These are phyloP conservation scores for Ylistrum balloti DNA, from an alignment of 1,140 invertebrate species.

Conservation along the genomic window DNA sequence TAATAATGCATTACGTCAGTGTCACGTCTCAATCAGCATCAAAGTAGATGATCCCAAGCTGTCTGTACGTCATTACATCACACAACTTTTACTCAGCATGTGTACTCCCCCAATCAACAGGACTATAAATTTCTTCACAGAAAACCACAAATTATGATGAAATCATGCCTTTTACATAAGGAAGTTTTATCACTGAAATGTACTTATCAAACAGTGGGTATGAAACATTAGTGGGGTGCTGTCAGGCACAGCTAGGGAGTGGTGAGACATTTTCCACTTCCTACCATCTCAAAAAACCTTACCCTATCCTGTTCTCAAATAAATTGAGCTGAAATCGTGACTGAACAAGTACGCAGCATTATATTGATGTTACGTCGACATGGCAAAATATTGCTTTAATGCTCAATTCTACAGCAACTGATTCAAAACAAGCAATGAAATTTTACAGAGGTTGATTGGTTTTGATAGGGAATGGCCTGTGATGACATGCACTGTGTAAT, in stretches of 20 bases:
- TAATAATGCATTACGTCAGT: no score
- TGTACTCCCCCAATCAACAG: not conserved
- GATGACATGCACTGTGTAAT: not conserved
- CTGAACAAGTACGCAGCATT: not conserved
- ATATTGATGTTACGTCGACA: not conserved
- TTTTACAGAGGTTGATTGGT: not conserved
- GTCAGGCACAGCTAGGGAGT: not conserved
- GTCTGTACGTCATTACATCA: not conserved
- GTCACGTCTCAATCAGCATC: no score
- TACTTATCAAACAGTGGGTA: not conserved
- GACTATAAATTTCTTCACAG: not conserved
- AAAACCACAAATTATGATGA: not conserved
- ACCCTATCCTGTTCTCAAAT: not conserved
- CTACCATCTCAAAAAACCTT: not conserved
- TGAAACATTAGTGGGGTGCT: not conserved
- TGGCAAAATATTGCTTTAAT: not conserved
- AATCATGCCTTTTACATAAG: not conserved
- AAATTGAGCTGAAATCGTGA: constrained; percentile 33
- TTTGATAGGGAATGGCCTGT: not conserved
- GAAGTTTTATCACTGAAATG: not conserved
- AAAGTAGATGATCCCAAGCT: no score
- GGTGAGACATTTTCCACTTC: not conserved
- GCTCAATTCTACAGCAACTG: not conserved
- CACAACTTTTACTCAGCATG: not conserved
- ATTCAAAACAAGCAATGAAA: not conserved